Evolutionary conservation across 2,113 vertebrate species (phyloP).

Genomic region (Anoura caudifer): DNA sequence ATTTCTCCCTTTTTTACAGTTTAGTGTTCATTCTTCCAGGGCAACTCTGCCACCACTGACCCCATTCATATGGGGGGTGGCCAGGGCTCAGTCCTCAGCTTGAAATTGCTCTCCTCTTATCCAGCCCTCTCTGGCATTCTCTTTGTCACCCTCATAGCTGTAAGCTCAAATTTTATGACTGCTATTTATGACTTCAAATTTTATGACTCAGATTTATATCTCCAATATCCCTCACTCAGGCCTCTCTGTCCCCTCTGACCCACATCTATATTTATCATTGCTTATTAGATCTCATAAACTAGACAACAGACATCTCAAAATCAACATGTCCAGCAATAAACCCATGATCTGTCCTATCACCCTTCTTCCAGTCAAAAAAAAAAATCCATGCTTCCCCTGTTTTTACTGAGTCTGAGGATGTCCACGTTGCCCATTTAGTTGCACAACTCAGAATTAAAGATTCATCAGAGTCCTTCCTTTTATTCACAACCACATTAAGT

Average conservation of each 20-base stretch:
- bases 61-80: background rate
- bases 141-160: background rate
- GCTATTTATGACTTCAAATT: slow-evolving; percentile 67
- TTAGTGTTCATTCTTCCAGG: background rate
- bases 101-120: background rate
- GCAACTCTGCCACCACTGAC: background rate
- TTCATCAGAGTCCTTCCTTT: background rate
- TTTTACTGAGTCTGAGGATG: background rate
- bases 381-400: background rate
- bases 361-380: background rate
- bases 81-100: background rate
- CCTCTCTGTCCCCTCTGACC: slow-evolving; percentile 51
- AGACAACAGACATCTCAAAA: slow-evolving; percentile 16
- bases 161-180: slow-evolving; percentile 62
- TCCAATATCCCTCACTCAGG: slow-evolving; percentile 51
- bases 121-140: background rate
- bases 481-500: background rate
- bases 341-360: background rate
- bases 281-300: slow-evolving; percentile 44
- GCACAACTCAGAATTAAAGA: background rate
- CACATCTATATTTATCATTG: slow-evolving; percentile 32
- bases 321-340: slow-evolving; percentile 25
- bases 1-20: background rate
- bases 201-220: slow-evolving; percentile 68
- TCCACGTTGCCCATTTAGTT: background rate